These are phyloP conservation scores for Brachionichthys hirsutus DNA, from an alignment of 2,113 vertebrate genomes.

Conservation along the genomic window DNA sequence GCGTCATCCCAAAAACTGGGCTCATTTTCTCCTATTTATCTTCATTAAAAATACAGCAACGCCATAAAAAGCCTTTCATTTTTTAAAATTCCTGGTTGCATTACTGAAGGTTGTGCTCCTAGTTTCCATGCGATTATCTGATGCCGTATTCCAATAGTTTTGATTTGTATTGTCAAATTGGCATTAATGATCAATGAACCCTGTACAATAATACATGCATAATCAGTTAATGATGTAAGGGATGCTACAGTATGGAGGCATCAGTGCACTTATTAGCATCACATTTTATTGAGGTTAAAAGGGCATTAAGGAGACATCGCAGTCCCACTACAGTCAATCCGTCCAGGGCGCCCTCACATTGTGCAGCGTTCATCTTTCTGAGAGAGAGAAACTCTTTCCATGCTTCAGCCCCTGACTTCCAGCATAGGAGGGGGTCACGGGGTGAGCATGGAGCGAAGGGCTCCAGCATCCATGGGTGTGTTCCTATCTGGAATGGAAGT, in stretches of 20 bases:
- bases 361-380: slow-evolving; percentile 42
- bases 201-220: too few relatives aligned
- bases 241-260: too few relatives aligned
- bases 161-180: too few relatives aligned
- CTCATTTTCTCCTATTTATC: not conserved
- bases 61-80: too few relatives aligned
- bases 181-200: too few relatives aligned
- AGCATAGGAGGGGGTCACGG: slow-evolving; percentile 11
- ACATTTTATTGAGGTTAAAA: slow-evolving; percentile 23
- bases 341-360: slow-evolving; percentile 33
- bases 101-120: too few relatives aligned
- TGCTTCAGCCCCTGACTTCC: slow-evolving; percentile 27
- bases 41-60: not conserved
- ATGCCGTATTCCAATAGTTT: too few relatives aligned
- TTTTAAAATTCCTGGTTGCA: too few relatives aligned
- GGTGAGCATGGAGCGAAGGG: slow-evolving; percentile 7
- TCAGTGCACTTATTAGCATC: not conserved
- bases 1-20: not conserved
- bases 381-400: slow-evolving; percentile 20
- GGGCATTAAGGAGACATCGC: slow-evolving; percentile 48
- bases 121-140: too few relatives aligned
- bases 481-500: slow-evolving; percentile 44
- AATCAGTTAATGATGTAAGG: too few relatives aligned
- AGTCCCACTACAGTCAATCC: slow-evolving; percentile 32
- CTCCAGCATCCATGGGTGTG: slow-evolving; percentile 1